phyloP scores from a whole-genome alignment of 2,797 vertebrate genomes.

The Coilia nasus region DNA sequence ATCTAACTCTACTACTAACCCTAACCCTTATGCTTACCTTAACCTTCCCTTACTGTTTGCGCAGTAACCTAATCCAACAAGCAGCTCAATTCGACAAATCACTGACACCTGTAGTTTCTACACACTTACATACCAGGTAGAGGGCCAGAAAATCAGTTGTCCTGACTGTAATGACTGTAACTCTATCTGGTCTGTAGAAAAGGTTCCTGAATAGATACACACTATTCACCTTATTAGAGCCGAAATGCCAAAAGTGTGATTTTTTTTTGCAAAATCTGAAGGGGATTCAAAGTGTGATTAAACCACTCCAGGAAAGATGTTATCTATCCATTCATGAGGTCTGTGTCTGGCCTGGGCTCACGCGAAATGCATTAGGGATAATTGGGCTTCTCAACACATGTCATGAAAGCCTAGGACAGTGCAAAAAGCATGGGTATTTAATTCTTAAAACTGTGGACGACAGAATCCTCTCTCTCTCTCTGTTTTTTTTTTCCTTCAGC shows the following conservation, averaged over 20 bases:
- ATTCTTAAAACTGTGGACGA: conserved; percentile 1
- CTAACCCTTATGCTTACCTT: too few relatives aligned
- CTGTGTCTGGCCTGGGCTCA: not conserved
- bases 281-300: too few relatives aligned
- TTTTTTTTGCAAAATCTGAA: not conserved
- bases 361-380: not conserved
- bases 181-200: not conserved
- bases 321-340: not conserved
- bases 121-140: not conserved
- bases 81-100: too few relatives aligned
- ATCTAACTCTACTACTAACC: too few relatives aligned
- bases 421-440: not conserved
- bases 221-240: not conserved
- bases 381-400: not conserved
- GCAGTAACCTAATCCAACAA: too few relatives aligned
- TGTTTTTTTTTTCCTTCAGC: not conserved
- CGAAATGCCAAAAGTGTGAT: not conserved
- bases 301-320: not conserved
- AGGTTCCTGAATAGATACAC: not conserved
- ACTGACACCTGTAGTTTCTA: too few relatives aligned
- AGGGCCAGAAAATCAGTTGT: too few relatives aligned
- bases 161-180: too few relatives aligned
- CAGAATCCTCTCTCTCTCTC: not conserved
- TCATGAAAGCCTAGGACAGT: not conserved
- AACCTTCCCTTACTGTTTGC: too few relatives aligned